Base-by-base conservation (phyloP, 2,113 vertebrate species). In the Gorsachius goisagi region DNA sequence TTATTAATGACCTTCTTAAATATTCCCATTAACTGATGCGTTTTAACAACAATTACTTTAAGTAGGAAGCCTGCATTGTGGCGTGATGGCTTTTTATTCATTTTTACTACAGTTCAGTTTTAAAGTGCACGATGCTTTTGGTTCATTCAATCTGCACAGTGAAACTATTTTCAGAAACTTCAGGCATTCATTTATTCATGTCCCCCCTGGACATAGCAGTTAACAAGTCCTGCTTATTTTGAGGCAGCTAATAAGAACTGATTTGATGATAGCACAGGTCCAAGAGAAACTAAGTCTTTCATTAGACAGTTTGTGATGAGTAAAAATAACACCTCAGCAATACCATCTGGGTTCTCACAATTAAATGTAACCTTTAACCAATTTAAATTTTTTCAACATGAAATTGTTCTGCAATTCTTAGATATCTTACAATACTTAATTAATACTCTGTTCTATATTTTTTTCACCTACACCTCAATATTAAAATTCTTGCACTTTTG, bases 311-410 rank as follows among this genome's bases (percentile, higher is more conserved):
- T 82, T 91, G 44, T 72, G 76, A 82, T 90, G 53, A 90, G 18
- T 27, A 97, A 96, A 96, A 93, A 69, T 89, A 97, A 86, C 47
- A 97, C 80, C 49, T 93, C 60, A 86, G 27, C 49, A 91, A 75
- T n/a, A 78, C 88, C 71, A 92, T 95, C 95, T 96, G 93, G 67
- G 71, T 85, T 60, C 18, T 90, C 62, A 81, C 93, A 95, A 97
- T 95, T 97, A 95, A 93, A 88, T 24, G 92, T 87, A 94, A 95
- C 37, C 67, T 96, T 95, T 68, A 95, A 83, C 17, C 22, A 77
- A 55, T 37, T 77, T 62, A 6, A 17, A 92, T 81, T 89, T 90
- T 95, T 95, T 63, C 21, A 73, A 32, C 11, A 78, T 50, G 52
- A 63, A 93, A 33, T 39, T 83, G 2, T 68, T 32, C 21, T 59